Evolutionary conservation across 2,888 invertebrate genomes (phyloP).

Genomic region (Trissolcus japonicus): DNA sequence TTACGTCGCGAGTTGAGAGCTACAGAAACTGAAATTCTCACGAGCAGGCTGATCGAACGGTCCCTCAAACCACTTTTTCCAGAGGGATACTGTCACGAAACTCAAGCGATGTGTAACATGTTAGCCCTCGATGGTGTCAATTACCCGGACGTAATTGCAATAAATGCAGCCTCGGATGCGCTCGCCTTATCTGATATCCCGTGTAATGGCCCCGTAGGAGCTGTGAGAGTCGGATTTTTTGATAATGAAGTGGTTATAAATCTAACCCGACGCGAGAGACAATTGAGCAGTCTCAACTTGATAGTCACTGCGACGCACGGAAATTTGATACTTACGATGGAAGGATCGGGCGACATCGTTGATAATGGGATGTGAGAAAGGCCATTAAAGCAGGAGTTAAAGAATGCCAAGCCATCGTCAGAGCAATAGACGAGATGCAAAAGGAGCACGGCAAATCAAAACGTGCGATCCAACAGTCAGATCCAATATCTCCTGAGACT

Average conservation of each 20-base stretch:
- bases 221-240: slow-evolving; percentile 91
- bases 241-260: slow-evolving; percentile 88
- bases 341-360: slow-evolving; percentile 89
- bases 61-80: slow-evolving; percentile 94
- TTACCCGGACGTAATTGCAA: slow-evolving; percentile 92
- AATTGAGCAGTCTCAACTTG: slow-evolving; percentile 87
- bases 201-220: slow-evolving; percentile 96
- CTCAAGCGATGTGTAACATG: slow-evolving; percentile 94
- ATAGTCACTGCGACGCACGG: slow-evolving; percentile 88
- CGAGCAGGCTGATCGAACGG: slow-evolving; percentile 93
- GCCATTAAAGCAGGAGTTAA: slow-evolving; percentile 90
- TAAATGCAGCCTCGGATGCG: slow-evolving; percentile 97
- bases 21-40: slow-evolving; percentile 93
- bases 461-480: slow-evolving; percentile 78
- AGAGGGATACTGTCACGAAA: slow-evolving; percentile 85
- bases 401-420: slow-evolving; percentile 87
- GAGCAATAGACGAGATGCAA: slow-evolving; percentile 84
- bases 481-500: slow-evolving; percentile 77
- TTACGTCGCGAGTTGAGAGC: slow-evolving; percentile 91
- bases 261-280: slow-evolving; percentile 90
- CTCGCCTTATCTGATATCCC: slow-evolving; percentile 95
- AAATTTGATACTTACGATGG: slow-evolving; percentile 93
- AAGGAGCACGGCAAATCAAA: slow-evolving; percentile 85
- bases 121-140: slow-evolving; percentile 91
- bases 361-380: slow-evolving; percentile 87